phyloP scores from a whole-genome alignment of 2,888 invertebrate species.

The Bedellia somnulentella region DNA sequence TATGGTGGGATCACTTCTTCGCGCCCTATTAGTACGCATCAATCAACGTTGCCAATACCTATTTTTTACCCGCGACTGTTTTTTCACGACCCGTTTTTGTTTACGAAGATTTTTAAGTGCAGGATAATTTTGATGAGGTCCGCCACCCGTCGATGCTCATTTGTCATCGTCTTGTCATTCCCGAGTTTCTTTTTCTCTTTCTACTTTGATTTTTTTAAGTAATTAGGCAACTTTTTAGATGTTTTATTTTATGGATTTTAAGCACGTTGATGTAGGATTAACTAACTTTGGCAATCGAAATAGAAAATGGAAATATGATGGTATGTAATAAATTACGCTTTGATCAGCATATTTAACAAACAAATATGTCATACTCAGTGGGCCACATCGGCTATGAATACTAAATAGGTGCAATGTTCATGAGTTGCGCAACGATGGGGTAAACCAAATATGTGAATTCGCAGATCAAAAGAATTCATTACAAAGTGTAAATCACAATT shows the following conservation, averaged over 20 bases:
- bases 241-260: slow-evolving; percentile 37
- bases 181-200: slow-evolving; percentile 42
- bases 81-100: slow-evolving; percentile 52
- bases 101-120: slow-evolving; percentile 58
- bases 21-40: slow-evolving; percentile 62
- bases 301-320: no score
- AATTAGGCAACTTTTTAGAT: slow-evolving; percentile 53
- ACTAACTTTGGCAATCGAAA: no score
- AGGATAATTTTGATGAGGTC: slow-evolving; percentile 61
- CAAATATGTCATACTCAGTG: slow-evolving; percentile 17
- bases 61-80: slow-evolving; percentile 52
- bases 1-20: slow-evolving; percentile 54
- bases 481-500: slow-evolving; percentile 60
- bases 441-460: slow-evolving; percentile 60
- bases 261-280: slow-evolving; percentile 16
- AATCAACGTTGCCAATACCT: slow-evolving; percentile 63
- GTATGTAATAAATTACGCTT: no score
- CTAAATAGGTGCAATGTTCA: slow-evolving; percentile 37
- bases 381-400: slow-evolving; percentile 50
- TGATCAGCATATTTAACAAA: slow-evolving; percentile 24
- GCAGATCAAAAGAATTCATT: slow-evolving; percentile 63
- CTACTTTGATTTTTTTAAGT: slow-evolving; percentile 52
- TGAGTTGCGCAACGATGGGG: slow-evolving; percentile 46
- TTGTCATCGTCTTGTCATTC: slow-evolving; percentile 63
- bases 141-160: slow-evolving; percentile 58